Conservation (phyloP, 2,888 invertebrate species). For the Cyrtodaria siliqua region DNA sequence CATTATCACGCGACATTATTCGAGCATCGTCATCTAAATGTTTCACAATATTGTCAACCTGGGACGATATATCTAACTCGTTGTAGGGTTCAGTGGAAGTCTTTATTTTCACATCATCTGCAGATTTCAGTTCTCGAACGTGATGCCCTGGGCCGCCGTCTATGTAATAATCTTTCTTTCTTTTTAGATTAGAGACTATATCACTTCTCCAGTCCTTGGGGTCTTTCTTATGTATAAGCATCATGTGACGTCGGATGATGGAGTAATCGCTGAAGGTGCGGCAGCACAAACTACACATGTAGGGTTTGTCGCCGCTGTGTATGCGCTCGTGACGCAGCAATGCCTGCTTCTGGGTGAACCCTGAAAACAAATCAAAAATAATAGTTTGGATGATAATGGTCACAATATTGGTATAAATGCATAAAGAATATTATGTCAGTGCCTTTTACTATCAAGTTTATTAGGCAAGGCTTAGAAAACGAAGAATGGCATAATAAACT, state of each 20-base stretch:
- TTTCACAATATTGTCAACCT: neutral
- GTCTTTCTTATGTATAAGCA: conserved; percentile 77
- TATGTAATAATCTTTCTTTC: conserved; percentile 48
- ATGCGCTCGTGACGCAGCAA: conserved; percentile 86
- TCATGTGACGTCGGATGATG: conserved; percentile 78
- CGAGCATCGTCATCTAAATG: neutral
- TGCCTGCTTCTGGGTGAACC: conserved; percentile 86
- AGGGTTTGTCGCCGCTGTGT: conserved; percentile 86
- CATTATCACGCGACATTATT: neutral
- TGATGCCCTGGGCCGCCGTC: conserved; percentile 48
- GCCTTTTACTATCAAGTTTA: no score
- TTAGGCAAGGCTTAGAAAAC: no score
- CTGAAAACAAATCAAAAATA: conserved; percentile 29
- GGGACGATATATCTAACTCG: neutral
- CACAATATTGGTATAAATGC: no score
- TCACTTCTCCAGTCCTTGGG: conserved; percentile 71
- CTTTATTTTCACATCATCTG: neutral
- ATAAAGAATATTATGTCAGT: no score
- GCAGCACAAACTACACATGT: conserved; percentile 84
- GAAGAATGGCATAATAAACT: no score
- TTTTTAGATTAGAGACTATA: conserved; percentile 42
- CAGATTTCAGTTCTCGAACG: conserved; percentile 14
- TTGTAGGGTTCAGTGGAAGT: no score
- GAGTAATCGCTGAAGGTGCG: conserved; percentile 83
- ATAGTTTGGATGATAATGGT: no score